phyloP scores from a whole-genome alignment of 2,888 invertebrate species.

The Stegophylla sp. region DNA sequence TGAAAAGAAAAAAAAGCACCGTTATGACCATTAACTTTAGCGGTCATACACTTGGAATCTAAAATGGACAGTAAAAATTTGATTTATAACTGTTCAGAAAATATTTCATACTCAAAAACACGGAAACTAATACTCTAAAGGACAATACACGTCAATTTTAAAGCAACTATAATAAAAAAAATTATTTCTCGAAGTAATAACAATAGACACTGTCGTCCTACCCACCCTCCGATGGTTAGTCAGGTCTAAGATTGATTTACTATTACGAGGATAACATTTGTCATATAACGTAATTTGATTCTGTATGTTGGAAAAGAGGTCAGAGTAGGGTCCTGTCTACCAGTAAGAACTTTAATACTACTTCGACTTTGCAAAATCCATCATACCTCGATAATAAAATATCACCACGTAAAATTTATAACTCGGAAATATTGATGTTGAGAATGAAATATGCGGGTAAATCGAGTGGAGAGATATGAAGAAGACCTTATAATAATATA shows the following conservation, averaged over 20 bases:
- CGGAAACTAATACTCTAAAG: neutral
- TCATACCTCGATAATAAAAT: too few species aligned
- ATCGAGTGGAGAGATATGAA: too few species aligned
- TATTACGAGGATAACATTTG: neutral
- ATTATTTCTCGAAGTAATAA: neutral
- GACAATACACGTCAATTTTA: neutral
- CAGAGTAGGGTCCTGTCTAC: too few species aligned
- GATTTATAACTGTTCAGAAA: neutral
- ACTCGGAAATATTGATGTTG: too few species aligned
- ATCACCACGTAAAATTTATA: too few species aligned
- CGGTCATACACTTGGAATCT: neutral
- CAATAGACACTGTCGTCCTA: neutral
- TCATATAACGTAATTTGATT: neutral
- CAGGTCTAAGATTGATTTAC: conserved; percentile 5
- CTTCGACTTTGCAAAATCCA: too few species aligned
- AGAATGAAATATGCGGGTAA: too few species aligned
- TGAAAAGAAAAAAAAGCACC: neutral
- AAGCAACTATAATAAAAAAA: neutral
- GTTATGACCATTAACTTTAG: neutral
- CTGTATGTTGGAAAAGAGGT: neutral
- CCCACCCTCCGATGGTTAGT: neutral
- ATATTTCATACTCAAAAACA: neutral
- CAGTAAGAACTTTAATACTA: too few species aligned
- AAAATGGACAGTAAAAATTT: conserved; percentile 1
- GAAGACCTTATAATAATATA: too few species aligned